Evolutionary conservation across 92 coral and sea anemone species (phyloP), one percentile per base, ranked within the genome.

Genomic region (Actinernus sp.): DNA sequence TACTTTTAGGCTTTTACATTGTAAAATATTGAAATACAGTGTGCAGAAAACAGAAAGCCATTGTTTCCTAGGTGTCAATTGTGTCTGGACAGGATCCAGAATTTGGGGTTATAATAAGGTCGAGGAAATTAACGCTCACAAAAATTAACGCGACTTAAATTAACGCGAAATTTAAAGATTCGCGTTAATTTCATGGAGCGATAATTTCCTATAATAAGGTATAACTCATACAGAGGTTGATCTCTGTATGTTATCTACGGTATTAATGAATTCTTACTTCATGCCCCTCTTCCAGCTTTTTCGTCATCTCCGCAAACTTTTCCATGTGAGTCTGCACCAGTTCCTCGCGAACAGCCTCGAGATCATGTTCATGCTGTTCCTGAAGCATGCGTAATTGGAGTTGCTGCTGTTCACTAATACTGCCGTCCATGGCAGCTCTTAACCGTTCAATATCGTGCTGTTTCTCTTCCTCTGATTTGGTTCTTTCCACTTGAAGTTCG

Each of bases 271-370:
- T 30, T 24, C 75, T 55, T 34, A 94, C 98, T 95, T 91, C 79
- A 39, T 94, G 95, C 21, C 82, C 92, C 13, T 86, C 65, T 47
- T 91, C 99, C 30, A 95, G 75, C 38, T 76, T 88, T 14, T 88
- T 91, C 6, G 97, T 83, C 99, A 95, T 95, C 50, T 84, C 96
- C 9, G 95, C 74, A 49, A 95, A 95, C 83, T 95, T 95, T 54
- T 87, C 93, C 99, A 95, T 87, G 63, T 95, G 99, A 27, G 95
- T 92, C 31, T 82, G 83, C 67, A 95, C 99, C 74, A 95, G 88
- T 37, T 95, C 95, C 48, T 84, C 88, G 19, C 94, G 83, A 49
- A 86, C 88, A 18, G 86, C 71, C 73, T 91, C 97, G 51, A 95
- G 83, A 74, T 95, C 97, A 29, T 77, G 88, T 50, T 89, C 93